These are phyloP conservation scores for Choreutis nemorana DNA, from an alignment of 2,888 invertebrate species.

Conservation along the genomic window DNA sequence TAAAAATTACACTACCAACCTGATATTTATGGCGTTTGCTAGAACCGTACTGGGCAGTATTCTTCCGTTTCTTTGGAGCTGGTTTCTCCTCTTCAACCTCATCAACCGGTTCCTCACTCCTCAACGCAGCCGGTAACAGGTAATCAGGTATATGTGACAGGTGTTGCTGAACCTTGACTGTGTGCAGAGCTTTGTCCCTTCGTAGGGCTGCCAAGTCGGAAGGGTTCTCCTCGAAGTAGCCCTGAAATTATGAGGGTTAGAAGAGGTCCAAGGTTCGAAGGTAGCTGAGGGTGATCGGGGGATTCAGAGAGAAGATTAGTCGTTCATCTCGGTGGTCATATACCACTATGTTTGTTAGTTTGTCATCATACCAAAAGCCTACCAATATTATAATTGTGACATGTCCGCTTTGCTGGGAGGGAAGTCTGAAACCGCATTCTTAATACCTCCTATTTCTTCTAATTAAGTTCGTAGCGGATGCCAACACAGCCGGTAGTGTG, in stretches of 20 bases:
- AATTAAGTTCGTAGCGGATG: too few species aligned
- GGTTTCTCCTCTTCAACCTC: conserved; percentile 21
- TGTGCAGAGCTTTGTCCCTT: conserved; percentile 86
- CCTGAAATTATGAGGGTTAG: conserved; percentile 40
- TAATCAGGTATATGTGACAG: conserved; percentile 94
- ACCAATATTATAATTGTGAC: too few species aligned
- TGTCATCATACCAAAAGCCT: too few species aligned
- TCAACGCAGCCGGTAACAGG: conserved; percentile 80
- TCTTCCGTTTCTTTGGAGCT: conserved; percentile 33
- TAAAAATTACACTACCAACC: conserved; percentile 24
- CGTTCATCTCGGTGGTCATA: conserved; percentile 37
- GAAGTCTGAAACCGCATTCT: too few species aligned
- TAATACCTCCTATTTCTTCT: too few species aligned
- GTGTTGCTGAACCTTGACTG: conserved; percentile 84
- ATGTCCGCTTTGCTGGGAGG: too few species aligned
- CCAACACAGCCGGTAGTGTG: too few species aligned
- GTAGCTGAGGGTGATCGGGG: not conserved
- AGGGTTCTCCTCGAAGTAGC: conserved; percentile 93
- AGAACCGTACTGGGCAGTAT: conserved; percentile 31
- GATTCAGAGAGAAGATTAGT: conserved; percentile 62
- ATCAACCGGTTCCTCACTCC: conserved; percentile 66
- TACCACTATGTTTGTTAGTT: not conserved
- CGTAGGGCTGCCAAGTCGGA: conserved; percentile 84
- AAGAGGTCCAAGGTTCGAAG: not conserved
- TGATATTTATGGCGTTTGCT: conserved; percentile 51